Evolutionary conservation across 2,888 invertebrate genomes (phyloP).

Genomic region (Acronicta alni): DNA sequence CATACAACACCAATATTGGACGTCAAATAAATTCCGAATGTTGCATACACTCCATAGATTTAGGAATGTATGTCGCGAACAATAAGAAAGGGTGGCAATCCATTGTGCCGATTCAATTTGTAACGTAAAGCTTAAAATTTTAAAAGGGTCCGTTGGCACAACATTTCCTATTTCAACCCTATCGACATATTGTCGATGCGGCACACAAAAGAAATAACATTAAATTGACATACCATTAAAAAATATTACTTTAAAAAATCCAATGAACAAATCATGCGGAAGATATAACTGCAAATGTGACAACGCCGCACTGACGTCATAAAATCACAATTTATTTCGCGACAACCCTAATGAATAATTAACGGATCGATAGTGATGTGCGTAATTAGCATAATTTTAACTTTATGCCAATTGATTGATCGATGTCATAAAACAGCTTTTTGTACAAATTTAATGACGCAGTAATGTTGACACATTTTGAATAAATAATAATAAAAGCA

Average conservation of each 20-base stretch:
- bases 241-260: slow-evolving; percentile 84
- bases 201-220: slow-evolving; percentile 82
- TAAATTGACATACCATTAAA: slow-evolving; percentile 89
- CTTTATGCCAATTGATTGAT: slow-evolving; percentile 78
- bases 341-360: slow-evolving; percentile 81
- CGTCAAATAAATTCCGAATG: slow-evolving; percentile 75
- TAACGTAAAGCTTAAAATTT: slow-evolving; percentile 86
- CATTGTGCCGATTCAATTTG: slow-evolving; percentile 85
- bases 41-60: slow-evolving; percentile 72
- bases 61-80: slow-evolving; percentile 62
- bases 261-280: slow-evolving; percentile 78
- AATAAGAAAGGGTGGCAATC: slow-evolving; percentile 69
- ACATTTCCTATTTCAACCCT: slow-evolving; percentile 77
- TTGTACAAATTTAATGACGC: slow-evolving; percentile 74
- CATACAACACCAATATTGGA: slow-evolving; percentile 56
- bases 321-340: slow-evolving; percentile 75
- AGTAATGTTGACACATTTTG: slow-evolving; percentile 70
- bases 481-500: slow-evolving; percentile 65
- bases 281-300: slow-evolving; percentile 80
- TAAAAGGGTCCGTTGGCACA: slow-evolving; percentile 80
- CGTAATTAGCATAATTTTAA: slow-evolving; percentile 77
- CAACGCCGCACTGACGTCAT: slow-evolving; percentile 71
- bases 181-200: slow-evolving; percentile 87
- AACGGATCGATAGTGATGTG: slow-evolving; percentile 61
- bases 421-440: slow-evolving; percentile 79